Evolutionary conservation across 1,140 invertebrate species (phyloP).

Genomic region (Acyrthosiphon pisum): DNA sequence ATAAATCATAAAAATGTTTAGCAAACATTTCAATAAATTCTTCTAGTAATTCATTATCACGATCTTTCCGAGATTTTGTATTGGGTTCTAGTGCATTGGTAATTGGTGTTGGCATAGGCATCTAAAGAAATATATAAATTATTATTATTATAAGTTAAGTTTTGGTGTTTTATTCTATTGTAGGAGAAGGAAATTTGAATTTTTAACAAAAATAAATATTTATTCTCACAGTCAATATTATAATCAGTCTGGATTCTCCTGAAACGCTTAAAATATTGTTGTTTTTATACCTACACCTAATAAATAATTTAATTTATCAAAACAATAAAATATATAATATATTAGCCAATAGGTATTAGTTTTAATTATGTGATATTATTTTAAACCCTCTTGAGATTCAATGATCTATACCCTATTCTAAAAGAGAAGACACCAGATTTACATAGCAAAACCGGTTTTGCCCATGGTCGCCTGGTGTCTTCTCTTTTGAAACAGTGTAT

Average conservation of each 20-base stretch:
- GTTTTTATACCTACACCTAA: background rate
- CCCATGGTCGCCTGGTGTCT: too few relatives aligned
- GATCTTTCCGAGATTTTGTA: constrained; percentile 31
- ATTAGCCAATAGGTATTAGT: background rate
- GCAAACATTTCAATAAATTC: constrained; percentile 53
- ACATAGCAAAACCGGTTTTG: too few relatives aligned
- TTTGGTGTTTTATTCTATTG: background rate
- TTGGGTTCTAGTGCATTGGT: background rate
- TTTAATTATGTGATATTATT: background rate
- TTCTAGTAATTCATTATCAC: constrained; percentile 27
- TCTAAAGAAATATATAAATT: constrained; percentile 18
- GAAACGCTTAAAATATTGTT: background rate
- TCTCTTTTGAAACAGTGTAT: too few relatives aligned
- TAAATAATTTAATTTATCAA: too few relatives aligned
- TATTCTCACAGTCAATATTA: background rate
- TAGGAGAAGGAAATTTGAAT: background rate
- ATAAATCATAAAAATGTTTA: constrained; percentile 52
- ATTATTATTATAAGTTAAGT: background rate
- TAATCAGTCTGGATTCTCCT: background rate
- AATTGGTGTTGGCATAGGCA: background rate
- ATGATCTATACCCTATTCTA: background rate
- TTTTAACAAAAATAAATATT: background rate
- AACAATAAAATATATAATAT: too few relatives aligned
- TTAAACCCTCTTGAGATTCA: background rate
- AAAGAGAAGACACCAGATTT: too few relatives aligned